phyloP scores from a whole-genome alignment of 2,113 vertebrate genomes.

The Conger conger region DNA sequence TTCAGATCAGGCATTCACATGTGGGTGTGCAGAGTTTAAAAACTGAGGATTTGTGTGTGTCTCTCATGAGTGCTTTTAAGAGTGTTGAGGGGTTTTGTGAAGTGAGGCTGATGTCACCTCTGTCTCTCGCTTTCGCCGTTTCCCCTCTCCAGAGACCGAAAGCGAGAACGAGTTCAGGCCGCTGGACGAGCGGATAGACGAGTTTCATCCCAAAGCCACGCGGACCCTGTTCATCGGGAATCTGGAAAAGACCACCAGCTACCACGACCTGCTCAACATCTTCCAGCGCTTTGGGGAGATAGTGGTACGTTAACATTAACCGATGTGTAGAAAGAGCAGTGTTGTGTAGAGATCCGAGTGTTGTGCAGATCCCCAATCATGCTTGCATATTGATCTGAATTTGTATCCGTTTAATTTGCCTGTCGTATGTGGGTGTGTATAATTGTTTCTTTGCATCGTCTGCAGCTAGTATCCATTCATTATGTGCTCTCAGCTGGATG shows the following conservation, averaged over 20 bases:
- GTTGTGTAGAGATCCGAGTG: too few species aligned
- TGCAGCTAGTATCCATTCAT: too few species aligned
- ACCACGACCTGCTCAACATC: constrained; percentile 92
- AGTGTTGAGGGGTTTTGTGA: background rate
- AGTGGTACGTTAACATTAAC: constrained; percentile 76
- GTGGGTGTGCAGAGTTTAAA: background rate
- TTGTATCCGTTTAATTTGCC: too few species aligned
- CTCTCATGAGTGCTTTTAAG: background rate
- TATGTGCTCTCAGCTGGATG: too few species aligned
- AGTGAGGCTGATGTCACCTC: background rate
- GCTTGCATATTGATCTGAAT: background rate
- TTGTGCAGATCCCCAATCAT: too few species aligned
- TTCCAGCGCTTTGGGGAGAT: constrained; percentile 98
- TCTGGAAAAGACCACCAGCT: constrained; percentile 95
- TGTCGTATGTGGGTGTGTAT: too few species aligned
- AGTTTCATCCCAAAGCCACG: constrained; percentile 97
- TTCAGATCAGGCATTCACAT: background rate
- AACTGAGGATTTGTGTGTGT: background rate
- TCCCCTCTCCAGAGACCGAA: constrained; percentile 83
- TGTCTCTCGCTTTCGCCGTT: background rate
- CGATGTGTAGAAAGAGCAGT: background rate
- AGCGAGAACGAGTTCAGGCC: constrained; percentile 98
- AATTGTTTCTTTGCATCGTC: too few species aligned
- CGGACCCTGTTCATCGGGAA: constrained; percentile 97
- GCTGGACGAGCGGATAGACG: constrained; percentile 96